Evolutionary conservation across 2,113 vertebrate species (phyloP).

Genomic region (Megaceryle torquata): DNA sequence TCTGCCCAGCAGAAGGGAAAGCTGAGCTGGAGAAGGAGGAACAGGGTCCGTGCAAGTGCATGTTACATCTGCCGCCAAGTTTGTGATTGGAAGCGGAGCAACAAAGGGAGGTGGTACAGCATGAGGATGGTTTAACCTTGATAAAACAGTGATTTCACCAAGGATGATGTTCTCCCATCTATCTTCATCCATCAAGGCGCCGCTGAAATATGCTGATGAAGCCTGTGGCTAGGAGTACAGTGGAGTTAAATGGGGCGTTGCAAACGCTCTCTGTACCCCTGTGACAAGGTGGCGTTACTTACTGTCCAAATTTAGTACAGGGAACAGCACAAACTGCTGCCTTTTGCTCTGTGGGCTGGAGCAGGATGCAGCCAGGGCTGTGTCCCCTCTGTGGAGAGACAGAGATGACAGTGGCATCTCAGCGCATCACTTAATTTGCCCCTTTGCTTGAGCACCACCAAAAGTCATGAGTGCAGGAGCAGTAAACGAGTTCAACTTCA

Average conservation of each 20-base stretch:
- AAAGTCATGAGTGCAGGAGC: background rate
- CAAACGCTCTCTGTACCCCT: constrained; percentile 78
- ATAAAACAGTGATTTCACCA: constrained; percentile 90
- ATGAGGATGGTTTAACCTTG: constrained; percentile 88
- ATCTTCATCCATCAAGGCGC: constrained; percentile 87
- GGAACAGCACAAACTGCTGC: background rate
- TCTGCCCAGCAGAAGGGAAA: background rate
- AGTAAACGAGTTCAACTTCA: background rate
- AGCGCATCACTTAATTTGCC: background rate
- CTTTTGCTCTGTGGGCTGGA: background rate
- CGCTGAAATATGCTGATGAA: constrained; percentile 88
- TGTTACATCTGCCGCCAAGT: constrained; percentile 41
- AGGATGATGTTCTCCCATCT: constrained; percentile 87
- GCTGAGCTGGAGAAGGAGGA: background rate
- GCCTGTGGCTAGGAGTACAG: constrained; percentile 75
- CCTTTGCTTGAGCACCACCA: background rate
- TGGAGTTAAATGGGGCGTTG: constrained; percentile 89
- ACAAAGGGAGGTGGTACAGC: constrained; percentile 82
- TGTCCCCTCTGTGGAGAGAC: background rate
- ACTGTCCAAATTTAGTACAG: constrained; percentile 71
- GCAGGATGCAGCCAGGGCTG: background rate
- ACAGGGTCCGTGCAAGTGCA: background rate
- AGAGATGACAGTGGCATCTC: background rate
- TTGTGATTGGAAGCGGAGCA: constrained; percentile 64
- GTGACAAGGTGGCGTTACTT: constrained; percentile 73